These are phyloP conservation scores for Brachyhypopomus occidentalis DNA, from an alignment of 2,113 vertebrate genomes.

Conservation along the genomic window DNA sequence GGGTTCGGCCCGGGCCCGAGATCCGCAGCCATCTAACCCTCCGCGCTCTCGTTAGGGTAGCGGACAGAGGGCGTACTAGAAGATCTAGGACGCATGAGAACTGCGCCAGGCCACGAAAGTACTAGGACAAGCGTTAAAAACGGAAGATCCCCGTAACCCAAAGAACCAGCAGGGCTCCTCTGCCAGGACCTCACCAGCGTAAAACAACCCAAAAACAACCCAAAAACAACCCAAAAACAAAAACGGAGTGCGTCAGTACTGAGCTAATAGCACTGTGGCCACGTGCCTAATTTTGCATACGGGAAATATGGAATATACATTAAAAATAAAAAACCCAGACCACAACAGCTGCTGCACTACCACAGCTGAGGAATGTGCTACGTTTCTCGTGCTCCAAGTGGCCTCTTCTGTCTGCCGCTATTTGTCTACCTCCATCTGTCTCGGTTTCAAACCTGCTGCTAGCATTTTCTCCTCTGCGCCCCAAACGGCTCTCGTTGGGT, in stretches of 20 bases:
- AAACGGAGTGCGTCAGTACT: constrained; percentile 11
- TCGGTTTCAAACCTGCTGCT: background rate
- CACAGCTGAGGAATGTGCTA: constrained; percentile 18
- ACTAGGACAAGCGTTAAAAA: constrained; percentile 33
- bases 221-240: constrained; percentile 3
- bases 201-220: background rate
- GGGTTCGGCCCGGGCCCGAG: background rate
- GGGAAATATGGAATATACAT: constrained; percentile 33
- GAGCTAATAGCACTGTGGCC: constrained; percentile 13
- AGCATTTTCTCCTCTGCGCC: background rate
- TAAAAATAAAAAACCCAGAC: constrained; percentile 10
- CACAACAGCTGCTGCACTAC: background rate
- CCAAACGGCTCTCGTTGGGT: constrained; percentile 25
- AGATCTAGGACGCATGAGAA: background rate
- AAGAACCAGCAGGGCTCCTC: no score
- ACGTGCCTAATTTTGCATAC: constrained; percentile 12
- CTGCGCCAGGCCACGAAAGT: background rate
- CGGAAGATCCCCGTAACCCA: background rate
- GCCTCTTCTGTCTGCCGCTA: background rate
- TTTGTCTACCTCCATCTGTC: background rate
- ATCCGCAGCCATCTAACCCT: background rate
- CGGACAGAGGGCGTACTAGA: no score
- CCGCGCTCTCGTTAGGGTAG: background rate
- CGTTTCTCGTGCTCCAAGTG: background rate
- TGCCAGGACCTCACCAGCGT: constrained; percentile 21